These are phyloP conservation scores for Platerodrilus igneus DNA, from an alignment of 2,888 invertebrate genomes.

Conservation along the genomic window DNA sequence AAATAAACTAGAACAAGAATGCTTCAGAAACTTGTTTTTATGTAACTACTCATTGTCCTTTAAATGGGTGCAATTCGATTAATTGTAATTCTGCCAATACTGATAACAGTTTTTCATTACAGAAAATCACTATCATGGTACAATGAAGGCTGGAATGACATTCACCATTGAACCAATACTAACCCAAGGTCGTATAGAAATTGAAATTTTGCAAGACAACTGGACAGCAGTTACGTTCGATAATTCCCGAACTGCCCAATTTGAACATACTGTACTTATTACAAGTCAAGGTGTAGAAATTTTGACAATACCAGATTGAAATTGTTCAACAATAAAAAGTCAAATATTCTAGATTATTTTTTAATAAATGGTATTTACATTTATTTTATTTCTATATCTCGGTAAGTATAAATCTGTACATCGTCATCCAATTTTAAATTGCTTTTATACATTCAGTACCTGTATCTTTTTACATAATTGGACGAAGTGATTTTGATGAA, in stretches of 20 bases:
- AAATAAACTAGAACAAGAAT: too few relatives aligned
- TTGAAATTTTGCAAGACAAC: slow-evolving; percentile 74
- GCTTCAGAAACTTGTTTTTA: too few relatives aligned
- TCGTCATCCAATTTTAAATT: slow-evolving; percentile 24
- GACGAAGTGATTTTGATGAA: slow-evolving; percentile 34
- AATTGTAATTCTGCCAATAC: too few relatives aligned
- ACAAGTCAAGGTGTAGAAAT: slow-evolving; percentile 74
- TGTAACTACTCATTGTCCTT: too few relatives aligned
- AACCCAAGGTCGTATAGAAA: slow-evolving; percentile 64
- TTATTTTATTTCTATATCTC: slow-evolving; percentile 17
- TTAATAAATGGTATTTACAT: slow-evolving; percentile 23
- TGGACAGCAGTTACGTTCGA: slow-evolving; percentile 91
- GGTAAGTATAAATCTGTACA: slow-evolving; percentile 28
- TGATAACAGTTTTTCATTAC: too few relatives aligned
- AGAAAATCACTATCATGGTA: slow-evolving; percentile 64
- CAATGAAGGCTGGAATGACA: slow-evolving; percentile 85
- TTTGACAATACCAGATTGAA: slow-evolving; percentile 55
- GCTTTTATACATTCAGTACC: slow-evolving; percentile 19
- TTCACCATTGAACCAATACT: slow-evolving; percentile 93
- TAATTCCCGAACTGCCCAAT: slow-evolving; percentile 78
- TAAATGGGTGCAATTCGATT: too few relatives aligned
- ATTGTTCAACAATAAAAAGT: slow-evolving; percentile 1
- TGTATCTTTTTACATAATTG: slow-evolving; percentile 23
- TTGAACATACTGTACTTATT: slow-evolving; percentile 86
- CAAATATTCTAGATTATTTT: slow-evolving; percentile 15